Percentiles rank a stretch among this genome's conserved stretches.
These are phyloP conservation scores for Cyphomyrus plagiostoma DNA, from an alignment of 2,113 vertebrate genomes.

Conservation along the genomic window DNA sequence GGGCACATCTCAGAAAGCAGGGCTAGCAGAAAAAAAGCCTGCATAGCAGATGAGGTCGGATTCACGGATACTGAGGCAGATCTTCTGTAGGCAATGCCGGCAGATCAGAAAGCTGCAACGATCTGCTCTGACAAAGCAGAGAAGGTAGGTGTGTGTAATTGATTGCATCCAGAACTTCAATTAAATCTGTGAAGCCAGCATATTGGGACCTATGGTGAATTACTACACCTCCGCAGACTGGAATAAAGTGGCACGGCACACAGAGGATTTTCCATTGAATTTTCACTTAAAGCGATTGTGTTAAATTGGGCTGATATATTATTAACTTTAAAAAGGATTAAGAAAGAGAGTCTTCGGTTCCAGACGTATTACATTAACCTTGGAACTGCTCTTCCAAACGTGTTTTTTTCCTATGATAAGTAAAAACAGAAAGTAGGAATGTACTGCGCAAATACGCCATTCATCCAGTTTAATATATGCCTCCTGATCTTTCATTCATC, in stretches of 20 bases:
- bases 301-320: conserved; percentile 32
- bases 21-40: conserved; percentile 16
- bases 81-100: background rate
- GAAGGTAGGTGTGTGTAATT: background rate
- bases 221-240: background rate
- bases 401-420: conserved; percentile 29
- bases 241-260: background rate
- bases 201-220: background rate
- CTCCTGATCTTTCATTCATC: conserved; percentile 41
- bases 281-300: background rate
- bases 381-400: conserved; percentile 2
- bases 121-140: background rate
- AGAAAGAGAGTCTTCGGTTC: conserved; percentile 32
- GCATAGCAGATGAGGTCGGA: background rate
- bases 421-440: conserved; percentile 27
- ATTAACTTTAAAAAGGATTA: conserved; percentile 30
- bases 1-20: conserved; percentile 47
- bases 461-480: conserved; percentile 36
- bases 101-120: background rate
- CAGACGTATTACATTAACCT: conserved; percentile 17
- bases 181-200: conserved; percentile 5
- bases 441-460: conserved; percentile 19
- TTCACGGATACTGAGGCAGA: background rate
- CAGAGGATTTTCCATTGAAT: background rate
- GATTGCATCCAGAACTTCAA: conserved; percentile 3